Conservation (phyloP, 2,888 invertebrate species). For the Lamproptera curius region DNA sequence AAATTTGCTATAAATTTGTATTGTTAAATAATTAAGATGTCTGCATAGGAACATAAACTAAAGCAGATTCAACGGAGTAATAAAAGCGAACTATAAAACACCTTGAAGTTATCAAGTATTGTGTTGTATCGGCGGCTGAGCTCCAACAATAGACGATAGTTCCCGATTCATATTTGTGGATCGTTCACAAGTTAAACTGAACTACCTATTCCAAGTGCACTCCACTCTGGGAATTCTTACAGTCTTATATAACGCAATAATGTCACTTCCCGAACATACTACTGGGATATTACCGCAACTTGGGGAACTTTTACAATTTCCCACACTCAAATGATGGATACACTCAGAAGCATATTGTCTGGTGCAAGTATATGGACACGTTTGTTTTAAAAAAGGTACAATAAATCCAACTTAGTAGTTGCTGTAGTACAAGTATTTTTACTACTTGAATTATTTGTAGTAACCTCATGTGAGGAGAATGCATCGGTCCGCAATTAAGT, state of each 20-base stretch:
- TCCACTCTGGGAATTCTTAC: constrained; percentile 39
- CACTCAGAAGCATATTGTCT: constrained; percentile 14
- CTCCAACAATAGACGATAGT: constrained; percentile 25
- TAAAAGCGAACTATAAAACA: constrained; percentile 2
- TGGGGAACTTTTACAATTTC: constrained; percentile 41
- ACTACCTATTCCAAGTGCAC: constrained; percentile 50
- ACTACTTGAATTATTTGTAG: too few species aligned
- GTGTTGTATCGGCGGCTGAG: constrained; percentile 18
- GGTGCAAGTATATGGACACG: not conserved
- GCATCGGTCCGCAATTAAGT: too few species aligned
- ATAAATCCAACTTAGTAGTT: too few species aligned
- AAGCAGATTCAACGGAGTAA: too few species aligned
- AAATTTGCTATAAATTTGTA: too few species aligned
- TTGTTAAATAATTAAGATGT: too few species aligned
- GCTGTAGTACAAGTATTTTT: too few species aligned
- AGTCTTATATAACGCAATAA: constrained; percentile 63
- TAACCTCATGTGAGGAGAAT: too few species aligned
- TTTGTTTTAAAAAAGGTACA: too few species aligned
- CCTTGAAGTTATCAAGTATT: constrained; percentile 17
- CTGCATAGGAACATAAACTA: too few species aligned
- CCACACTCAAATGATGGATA: constrained; percentile 23
- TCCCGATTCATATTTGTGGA: constrained; percentile 34
- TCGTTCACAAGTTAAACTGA: constrained; percentile 47
- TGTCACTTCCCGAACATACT: constrained; percentile 40
- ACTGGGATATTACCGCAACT: constrained; percentile 44